Evolutionary conservation across 2,888 invertebrate genomes (phyloP).

Genomic region (Ectropis crepuscularia): DNA sequence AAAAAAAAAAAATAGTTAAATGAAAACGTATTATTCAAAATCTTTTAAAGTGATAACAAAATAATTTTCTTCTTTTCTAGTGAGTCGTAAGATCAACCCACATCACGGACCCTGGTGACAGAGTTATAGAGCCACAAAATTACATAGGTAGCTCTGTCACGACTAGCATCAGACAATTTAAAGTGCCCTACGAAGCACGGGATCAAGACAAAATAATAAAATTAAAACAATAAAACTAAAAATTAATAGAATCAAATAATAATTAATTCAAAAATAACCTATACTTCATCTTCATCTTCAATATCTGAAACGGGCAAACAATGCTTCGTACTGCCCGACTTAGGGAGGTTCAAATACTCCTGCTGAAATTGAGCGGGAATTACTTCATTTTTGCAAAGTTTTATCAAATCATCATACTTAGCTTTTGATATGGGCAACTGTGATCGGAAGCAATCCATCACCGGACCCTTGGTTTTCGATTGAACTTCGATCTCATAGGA

Average conservation of each 20-base stretch:
- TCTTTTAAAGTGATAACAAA: too few species aligned
- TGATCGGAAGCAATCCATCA: conserved; percentile 38
- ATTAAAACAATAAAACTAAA: too few species aligned
- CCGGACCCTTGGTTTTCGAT: conserved; percentile 36
- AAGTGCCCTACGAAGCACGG: too few species aligned
- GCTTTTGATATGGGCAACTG: conserved; percentile 33
- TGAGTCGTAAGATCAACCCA: too few species aligned
- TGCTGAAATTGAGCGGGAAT: conserved; percentile 35
- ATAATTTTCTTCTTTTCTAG: too few species aligned
- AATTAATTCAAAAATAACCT: conserved; percentile 1
- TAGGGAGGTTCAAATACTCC: conserved; percentile 31
- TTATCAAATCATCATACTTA: conserved; percentile 38
- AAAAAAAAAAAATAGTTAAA: too few species aligned
- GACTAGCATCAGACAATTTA: too few species aligned
- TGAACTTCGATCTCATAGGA: conserved; percentile 36
- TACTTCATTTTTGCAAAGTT: conserved; percentile 37
- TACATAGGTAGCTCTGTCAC: too few species aligned
- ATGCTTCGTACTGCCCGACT: conserved; percentile 27
- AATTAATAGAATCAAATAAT: conserved; percentile 1
- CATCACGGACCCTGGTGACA: too few species aligned
- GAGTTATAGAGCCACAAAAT: too few species aligned
- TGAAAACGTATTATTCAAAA: too few species aligned
- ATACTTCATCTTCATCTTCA: conserved; percentile 26
- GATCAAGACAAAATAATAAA: too few species aligned
- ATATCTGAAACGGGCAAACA: conserved; percentile 36